These are phyloP conservation scores for Neodiprion lecontei DNA, from an alignment of 1,140 invertebrate genomes.

Conservation along the genomic window DNA sequence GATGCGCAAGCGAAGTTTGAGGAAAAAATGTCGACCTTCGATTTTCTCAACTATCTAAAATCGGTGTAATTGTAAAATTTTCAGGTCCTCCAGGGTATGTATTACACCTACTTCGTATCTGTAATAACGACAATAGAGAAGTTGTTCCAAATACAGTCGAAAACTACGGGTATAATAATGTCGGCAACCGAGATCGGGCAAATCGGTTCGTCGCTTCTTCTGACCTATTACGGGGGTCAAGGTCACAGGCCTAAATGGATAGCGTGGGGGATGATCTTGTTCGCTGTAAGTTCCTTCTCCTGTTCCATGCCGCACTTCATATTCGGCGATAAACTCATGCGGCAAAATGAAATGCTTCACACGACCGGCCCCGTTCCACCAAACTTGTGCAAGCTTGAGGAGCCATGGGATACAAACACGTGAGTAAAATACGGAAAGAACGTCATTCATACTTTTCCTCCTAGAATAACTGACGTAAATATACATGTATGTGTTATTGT, in stretches of 20 bases:
- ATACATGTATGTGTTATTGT: no score
- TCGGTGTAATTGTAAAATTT: slow-evolving; percentile 9
- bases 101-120: slow-evolving; percentile 94
- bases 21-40: no score
- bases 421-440: neutral
- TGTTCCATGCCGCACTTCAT: slow-evolving; percentile 86
- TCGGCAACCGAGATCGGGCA: slow-evolving; percentile 95
- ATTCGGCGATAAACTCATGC: slow-evolving; percentile 76
- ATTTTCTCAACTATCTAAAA: neutral
- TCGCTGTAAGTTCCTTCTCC: slow-evolving; percentile 85
- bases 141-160: slow-evolving; percentile 93
- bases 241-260: slow-evolving; percentile 97
- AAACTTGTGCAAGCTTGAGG: slow-evolving; percentile 54
- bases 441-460: no score
- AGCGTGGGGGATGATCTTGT: slow-evolving; percentile 89
- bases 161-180: slow-evolving; percentile 91
- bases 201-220: slow-evolving; percentile 84
- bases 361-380: slow-evolving; percentile 45
- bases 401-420: slow-evolving; percentile 1
- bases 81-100: slow-evolving; percentile 87
- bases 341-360: slow-evolving; percentile 67
- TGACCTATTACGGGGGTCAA: slow-evolving; percentile 93
- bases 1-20: no score
- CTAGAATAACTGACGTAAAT: no score
- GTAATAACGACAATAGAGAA: slow-evolving; percentile 98